Conservation (phyloP, 30 jellyfish, hydroid and myxozoan species). For the Cassiopea xamachana region DNA sequence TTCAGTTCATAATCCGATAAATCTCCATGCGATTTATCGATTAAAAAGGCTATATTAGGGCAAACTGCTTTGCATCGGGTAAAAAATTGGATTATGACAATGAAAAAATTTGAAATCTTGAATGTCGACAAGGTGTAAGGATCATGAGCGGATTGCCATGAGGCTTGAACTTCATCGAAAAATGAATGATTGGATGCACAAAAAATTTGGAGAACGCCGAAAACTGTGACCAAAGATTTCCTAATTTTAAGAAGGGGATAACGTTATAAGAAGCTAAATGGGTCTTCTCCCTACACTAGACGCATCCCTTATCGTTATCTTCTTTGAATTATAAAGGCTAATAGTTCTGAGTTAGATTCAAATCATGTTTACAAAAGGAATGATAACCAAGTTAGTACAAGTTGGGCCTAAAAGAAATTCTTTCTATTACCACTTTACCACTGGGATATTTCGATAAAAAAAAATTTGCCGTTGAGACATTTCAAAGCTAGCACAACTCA, state of each 20-base stretch:
- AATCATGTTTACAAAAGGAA: no score
- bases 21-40: conserved; percentile 13
- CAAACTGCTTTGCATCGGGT: neutral
- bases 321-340: neutral
- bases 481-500: no score
- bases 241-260: neutral
- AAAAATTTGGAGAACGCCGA: neutral
- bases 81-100: neutral
- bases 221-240: neutral
- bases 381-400: no score
- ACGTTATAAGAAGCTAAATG: neutral
- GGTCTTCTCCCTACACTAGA: neutral
- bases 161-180: neutral
- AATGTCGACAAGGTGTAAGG: neutral
- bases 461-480: neutral
- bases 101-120: neutral
- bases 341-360: neutral
- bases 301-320: neutral
- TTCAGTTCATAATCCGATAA: conserved; percentile 11
- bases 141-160: neutral
- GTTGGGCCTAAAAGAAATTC: no score
- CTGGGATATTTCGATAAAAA: neutral
- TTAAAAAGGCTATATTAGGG: neutral
- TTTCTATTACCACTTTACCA: no score
- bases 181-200: neutral